Percentiles rank a stretch among this genome's conserved stretches.
phyloP scores from a whole-genome alignment of 2,797 vertebrate genomes.

The Parambassis ranga region DNA sequence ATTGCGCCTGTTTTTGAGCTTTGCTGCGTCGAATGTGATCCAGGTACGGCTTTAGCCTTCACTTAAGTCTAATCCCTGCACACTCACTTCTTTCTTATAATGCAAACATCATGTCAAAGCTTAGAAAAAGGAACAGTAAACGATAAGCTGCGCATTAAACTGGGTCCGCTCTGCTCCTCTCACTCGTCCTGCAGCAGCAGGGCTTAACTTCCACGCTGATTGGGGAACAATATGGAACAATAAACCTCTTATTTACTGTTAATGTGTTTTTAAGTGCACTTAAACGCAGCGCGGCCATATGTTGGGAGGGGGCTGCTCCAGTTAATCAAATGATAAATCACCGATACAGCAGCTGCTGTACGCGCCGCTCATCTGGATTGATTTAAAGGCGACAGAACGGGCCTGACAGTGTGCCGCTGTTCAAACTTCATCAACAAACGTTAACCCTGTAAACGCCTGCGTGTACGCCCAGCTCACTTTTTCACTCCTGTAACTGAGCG shows the following conservation, averaged over 20 bases:
- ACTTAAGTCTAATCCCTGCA: slow-evolving; percentile 61
- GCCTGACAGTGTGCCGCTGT: too few relatives aligned
- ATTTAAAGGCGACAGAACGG: too few relatives aligned
- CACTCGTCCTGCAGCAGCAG: slow-evolving; percentile 14
- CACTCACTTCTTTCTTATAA: slow-evolving; percentile 63
- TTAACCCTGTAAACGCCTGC: slow-evolving; percentile 27
- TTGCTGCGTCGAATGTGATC: slow-evolving; percentile 60
- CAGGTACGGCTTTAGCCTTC: slow-evolving; percentile 61
- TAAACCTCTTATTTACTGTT: slow-evolving; percentile 64
- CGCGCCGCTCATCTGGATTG: slow-evolving; percentile 34
- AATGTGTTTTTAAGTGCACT: slow-evolving; percentile 72
- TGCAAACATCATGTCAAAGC: slow-evolving; percentile 64
- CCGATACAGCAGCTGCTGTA: slow-evolving; percentile 40
- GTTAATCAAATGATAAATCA: slow-evolving; percentile 67
- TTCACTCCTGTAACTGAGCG: slow-evolving; percentile 29
- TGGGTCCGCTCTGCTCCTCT: slow-evolving; percentile 58
- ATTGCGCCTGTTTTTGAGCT: slow-evolving; percentile 53
- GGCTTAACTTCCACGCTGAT: slow-evolving; percentile 40
- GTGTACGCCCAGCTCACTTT: background rate
- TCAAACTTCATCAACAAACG: background rate
- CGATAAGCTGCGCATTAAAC: slow-evolving; percentile 72
- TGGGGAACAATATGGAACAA: slow-evolving; percentile 55
- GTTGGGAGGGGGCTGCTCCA: slow-evolving; percentile 65
- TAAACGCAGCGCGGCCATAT: slow-evolving; percentile 68
- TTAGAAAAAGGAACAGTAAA: slow-evolving; percentile 58